Percentiles rank a stretch among this genome's conserved stretches.
Evolutionary conservation across 2,888 invertebrate species (phyloP).

Genomic region (Syritta pipiens): DNA sequence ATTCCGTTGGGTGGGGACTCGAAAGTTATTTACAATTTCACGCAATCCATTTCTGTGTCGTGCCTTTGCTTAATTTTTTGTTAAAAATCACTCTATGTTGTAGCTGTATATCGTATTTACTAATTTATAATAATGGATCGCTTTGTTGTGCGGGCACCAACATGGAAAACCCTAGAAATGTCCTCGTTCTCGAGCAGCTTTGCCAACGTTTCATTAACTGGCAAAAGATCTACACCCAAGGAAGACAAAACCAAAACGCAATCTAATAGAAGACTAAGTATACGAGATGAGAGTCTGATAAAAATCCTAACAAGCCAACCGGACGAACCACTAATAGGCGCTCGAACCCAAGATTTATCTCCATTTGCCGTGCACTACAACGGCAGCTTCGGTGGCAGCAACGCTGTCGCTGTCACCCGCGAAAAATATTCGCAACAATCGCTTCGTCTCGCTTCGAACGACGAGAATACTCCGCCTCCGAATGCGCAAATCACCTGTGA

Average conservation of each 20-base stretch:
- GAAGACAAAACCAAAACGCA: not conserved
- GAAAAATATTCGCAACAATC: slow-evolving; percentile 38
- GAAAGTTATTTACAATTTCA: not conserved
- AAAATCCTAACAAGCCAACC: slow-evolving; percentile 69
- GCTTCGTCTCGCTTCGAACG: slow-evolving; percentile 55
- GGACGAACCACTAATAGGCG: slow-evolving; percentile 68
- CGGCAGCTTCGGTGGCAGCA: slow-evolving; percentile 66
- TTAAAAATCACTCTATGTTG: slow-evolving; percentile 15
- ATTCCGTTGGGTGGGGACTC: slow-evolving; percentile 43
- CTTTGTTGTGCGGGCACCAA: slow-evolving; percentile 72
- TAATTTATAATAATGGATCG: slow-evolving; percentile 72
- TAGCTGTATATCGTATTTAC: not conserved
- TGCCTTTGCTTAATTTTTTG: not conserved
- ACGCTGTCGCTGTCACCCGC: slow-evolving; percentile 23
- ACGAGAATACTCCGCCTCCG: slow-evolving; percentile 66
- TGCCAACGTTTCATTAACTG: slow-evolving; percentile 65
- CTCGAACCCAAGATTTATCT: slow-evolving; percentile 47
- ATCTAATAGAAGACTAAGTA: slow-evolving; percentile 63
- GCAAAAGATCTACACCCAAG: slow-evolving; percentile 67
- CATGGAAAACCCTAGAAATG: slow-evolving; percentile 74
- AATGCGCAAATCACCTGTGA: slow-evolving; percentile 56
- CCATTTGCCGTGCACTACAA: slow-evolving; percentile 53
- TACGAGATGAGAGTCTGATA: slow-evolving; percentile 69
- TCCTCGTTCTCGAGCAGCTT: slow-evolving; percentile 68
- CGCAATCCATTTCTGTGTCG: not conserved